These are phyloP conservation scores for Sylvietta virens DNA, from an alignment of 2,113 vertebrate genomes.

Conservation along the genomic window DNA sequence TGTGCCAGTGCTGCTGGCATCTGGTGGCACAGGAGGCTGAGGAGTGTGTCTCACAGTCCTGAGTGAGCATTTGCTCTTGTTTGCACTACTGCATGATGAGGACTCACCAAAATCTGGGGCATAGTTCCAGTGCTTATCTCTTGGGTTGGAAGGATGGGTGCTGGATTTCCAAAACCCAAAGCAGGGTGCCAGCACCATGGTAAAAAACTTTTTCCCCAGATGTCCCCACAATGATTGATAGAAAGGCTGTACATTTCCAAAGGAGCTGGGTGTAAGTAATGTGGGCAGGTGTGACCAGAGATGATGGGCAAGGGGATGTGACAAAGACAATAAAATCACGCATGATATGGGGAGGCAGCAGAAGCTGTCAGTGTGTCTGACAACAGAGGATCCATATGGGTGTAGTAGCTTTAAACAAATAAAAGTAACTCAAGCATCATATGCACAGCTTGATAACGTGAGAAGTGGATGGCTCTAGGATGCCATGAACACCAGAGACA, in stretches of 20 bases:
- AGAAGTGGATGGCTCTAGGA: not conserved
- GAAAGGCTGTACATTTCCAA: not conserved
- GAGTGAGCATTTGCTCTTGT: not conserved
- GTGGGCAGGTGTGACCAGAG: not conserved
- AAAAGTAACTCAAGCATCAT: not conserved
- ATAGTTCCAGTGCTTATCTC: not conserved
- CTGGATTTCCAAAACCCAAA: not conserved
- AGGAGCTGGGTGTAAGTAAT: not conserved
- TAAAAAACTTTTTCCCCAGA: not conserved
- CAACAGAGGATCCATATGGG: not conserved
- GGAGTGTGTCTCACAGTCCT: not conserved
- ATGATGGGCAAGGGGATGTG: not conserved
- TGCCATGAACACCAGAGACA: not conserved
- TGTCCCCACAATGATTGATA: not conserved
- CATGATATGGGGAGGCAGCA: not conserved
- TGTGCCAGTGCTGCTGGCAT: not conserved
- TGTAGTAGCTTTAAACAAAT: not conserved
- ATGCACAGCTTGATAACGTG: not conserved
- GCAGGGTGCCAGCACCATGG: not conserved
- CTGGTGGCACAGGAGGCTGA: not conserved
- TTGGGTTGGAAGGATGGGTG: not conserved
- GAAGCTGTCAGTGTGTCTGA: not conserved
- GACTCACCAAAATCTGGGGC: not conserved
- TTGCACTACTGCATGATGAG: not conserved
- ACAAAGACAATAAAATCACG: not conserved